A percentile compares a stretch with the other conserved stretches of the same genome.
phyloP scores from a whole-genome alignment of 2,797 vertebrate species.

The Anguilla obscura region DNA sequence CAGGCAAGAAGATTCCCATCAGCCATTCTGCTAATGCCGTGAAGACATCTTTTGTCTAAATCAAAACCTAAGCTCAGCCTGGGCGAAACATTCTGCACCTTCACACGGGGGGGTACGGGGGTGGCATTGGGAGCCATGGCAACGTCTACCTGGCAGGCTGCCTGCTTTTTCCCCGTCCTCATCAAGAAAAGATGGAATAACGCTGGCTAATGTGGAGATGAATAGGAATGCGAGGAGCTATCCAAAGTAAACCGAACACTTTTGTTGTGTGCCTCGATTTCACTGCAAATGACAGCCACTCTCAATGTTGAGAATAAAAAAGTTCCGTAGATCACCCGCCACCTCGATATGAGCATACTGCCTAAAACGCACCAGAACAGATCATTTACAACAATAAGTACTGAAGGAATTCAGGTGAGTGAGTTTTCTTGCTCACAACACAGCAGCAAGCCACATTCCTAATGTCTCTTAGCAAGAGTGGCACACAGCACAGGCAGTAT shows the following conservation, averaged over 20 bases:
- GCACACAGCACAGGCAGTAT: neutral
- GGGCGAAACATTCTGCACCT: slow-evolving; percentile 86
- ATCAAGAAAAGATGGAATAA: slow-evolving; percentile 83
- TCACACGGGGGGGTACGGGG: slow-evolving; percentile 66
- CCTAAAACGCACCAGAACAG: slow-evolving; percentile 49
- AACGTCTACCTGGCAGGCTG: slow-evolving; percentile 92
- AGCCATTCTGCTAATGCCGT: slow-evolving; percentile 90
- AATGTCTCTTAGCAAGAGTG: neutral
- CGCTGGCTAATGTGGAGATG: slow-evolving; percentile 82
- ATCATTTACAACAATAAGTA: neutral
- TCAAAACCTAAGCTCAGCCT: slow-evolving; percentile 85
- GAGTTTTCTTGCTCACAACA: slow-evolving; percentile 11
- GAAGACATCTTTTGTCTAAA: slow-evolving; percentile 96
- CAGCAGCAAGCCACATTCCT: neutral
- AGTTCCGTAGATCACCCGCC: slow-evolving; percentile 24
- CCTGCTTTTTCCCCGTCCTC: slow-evolving; percentile 77
- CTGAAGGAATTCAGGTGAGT: slow-evolving; percentile 41
- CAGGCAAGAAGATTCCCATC: slow-evolving; percentile 85
- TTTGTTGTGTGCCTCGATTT: slow-evolving; percentile 79
- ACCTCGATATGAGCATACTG: slow-evolving; percentile 51
- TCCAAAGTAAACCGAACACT: slow-evolving; percentile 87
- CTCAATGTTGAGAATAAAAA: slow-evolving; percentile 52
- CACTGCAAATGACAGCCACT: slow-evolving; percentile 73
- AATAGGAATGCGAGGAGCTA: slow-evolving; percentile 82
- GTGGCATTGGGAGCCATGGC: slow-evolving; percentile 89